Evolutionary conservation across 2,113 vertebrate genomes (phyloP), one percentile per base, ranked within the genome.

Genomic region (Mystacornis crossleyi): DNA sequence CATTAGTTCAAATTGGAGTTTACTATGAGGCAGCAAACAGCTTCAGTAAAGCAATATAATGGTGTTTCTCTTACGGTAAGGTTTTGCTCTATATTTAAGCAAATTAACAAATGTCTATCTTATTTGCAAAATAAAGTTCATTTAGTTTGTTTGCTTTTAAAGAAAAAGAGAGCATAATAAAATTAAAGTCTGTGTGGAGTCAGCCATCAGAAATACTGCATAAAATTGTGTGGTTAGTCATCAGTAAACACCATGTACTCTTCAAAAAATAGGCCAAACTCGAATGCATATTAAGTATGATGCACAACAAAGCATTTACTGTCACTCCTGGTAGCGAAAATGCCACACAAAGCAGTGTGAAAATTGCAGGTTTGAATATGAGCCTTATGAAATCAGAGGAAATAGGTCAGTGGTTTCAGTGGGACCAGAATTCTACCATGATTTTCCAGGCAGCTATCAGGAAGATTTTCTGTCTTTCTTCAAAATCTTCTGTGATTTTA

Each of bases 251-350:
- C 36, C 34, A 14, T 28, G 34, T 60, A 50, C 10, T 64, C n/a
- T 82, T 85, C 45, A 90, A 92, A 95, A 93, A 88, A 54, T 53
- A 93, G 78, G 85, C 28, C 71, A 93, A 45, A 70, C 45, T 91
- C 61, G 82, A 82, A 69, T 85, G 70, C 50, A 10, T 74, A 58
- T 71, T 62, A 81, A 93, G 8, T 84, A 28, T 28, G 48, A 65
- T 82, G 31, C 43, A 48, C 66, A 75, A 24, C 31, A 75, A 64
- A 80, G n/a, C 67, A 70, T 45, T 75, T 74, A 45, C n/a, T 66
- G 18, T 88, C 12, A 2, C 53, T 87, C 14, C 40, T 65, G 40
- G 26, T 72, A 54, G 71, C 67, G 18, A 82, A 81, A 88, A 64
- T 64, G 24, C 47, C 51, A 58, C 31, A 48, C 29, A 81, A 81